phyloP scores from a whole-genome alignment of 1,140 invertebrate species.

The Chymomyza costata region DNA sequence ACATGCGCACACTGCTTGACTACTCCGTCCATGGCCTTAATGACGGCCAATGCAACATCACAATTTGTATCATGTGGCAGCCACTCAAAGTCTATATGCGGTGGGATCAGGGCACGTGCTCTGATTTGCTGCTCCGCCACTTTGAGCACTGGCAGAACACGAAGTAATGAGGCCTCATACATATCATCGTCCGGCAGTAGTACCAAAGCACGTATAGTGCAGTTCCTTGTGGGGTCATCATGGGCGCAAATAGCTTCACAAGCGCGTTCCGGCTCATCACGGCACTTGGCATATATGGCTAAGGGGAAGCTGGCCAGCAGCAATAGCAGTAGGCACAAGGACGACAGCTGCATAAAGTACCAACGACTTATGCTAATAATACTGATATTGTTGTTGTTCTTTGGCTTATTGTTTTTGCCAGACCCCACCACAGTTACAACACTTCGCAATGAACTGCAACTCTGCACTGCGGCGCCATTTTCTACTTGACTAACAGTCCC shows the following conservation, averaged over 20 bases:
- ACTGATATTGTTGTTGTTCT: constrained; percentile 3
- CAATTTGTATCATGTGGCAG: constrained; percentile 81
- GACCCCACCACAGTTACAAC: too few relatives aligned
- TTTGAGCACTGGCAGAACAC: constrained; percentile 78
- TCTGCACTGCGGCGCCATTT: constrained; percentile 13
- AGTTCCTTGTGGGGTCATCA: constrained; percentile 63
- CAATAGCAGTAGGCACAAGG: constrained; percentile 19
- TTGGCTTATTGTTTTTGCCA: not conserved
- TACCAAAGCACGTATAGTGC: constrained; percentile 77
- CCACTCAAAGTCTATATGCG: constrained; percentile 78
- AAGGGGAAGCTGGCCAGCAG: constrained; percentile 6
- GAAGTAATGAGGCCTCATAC: constrained; percentile 76
- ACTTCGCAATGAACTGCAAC: constrained; percentile 17
- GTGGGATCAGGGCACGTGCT: constrained; percentile 76
- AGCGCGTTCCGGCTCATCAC: constrained; percentile 70
- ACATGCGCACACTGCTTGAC: constrained; percentile 82
- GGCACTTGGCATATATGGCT: constrained; percentile 51
- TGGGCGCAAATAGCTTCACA: constrained; percentile 77
- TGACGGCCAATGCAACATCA: constrained; percentile 81
- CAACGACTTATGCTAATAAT: constrained; percentile 10
- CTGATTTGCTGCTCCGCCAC: constrained; percentile 77
- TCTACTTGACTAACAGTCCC: not conserved
- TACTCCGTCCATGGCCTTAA: constrained; percentile 82
- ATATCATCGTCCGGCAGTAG: constrained; percentile 77
- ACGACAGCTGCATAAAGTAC: not conserved